Evolutionary conservation across 2,888 invertebrate species (phyloP), one percentile per base, ranked within the genome.

Genomic region (Schizaphis graminum): DNA sequence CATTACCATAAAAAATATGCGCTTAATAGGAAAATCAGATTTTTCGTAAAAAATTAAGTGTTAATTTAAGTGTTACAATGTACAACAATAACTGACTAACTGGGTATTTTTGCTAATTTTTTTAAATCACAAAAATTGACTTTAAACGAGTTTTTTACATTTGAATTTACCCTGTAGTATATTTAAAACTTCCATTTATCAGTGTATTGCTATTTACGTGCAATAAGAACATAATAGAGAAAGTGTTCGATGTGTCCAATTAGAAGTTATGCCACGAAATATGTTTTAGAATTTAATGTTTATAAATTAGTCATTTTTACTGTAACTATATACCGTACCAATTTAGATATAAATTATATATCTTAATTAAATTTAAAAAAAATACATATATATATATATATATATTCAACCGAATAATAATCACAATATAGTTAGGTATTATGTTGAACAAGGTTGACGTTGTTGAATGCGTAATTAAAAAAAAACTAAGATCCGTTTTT

Each of bases 131-230:
- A 21, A 21, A 35, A 77, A 35, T 77, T 41, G 35, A 35, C 21
- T 21, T 8, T 35, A 77, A 35, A 77, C 35, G 8, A 35, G 21
- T n/a, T 4, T 8, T 21, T 77, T 77, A 77, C 21, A 21, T 21
- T 35, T 77, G 3, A 35, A 35, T 77, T 77, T 77, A 77, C 77
- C 77, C 77, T 77, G 16, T 86, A 86, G 16, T 86, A 86, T 49
- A 47, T 86, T 13, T 86, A 49, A 44, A 44, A 86, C 13, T 49
- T 1, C 28, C 47, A 47, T 1, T 47, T 86, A 86, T 86, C 47
- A 44, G 28, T 5, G 13, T 86, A 49, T 86, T 86, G 86, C n/a
- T 47, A 86, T 86, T 86, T 86, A 86, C 86, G 86, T 86, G 86
- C 44, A 86, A 86, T 28, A 2, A 13, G 13, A 86, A 28, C 28